Evolutionary conservation across 2,888 invertebrate genomes (phyloP), one percentile per base, ranked within the genome.

Genomic region (Corythucha ciliata): DNA sequence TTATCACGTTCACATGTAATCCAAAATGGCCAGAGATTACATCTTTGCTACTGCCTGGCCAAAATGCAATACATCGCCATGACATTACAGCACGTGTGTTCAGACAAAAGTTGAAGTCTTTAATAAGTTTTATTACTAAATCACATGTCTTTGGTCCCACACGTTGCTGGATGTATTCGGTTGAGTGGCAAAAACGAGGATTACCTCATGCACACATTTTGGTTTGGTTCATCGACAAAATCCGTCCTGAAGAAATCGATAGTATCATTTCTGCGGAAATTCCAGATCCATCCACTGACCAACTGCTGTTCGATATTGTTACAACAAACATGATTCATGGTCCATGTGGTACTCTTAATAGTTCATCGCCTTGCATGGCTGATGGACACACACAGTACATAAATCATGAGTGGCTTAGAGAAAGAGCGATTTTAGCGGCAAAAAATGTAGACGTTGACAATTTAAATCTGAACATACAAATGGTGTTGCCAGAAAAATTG

Each of bases 271-370:
- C 53, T 29, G 65, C 66, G 3, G 64, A 67, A 60, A 61, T 67
- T 16, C 62, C 65, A 14, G 54, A 65, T 57, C 44, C 50, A 7
- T 18, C 54, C 4, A 18, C n/a, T 14, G 61, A 64, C 54, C 62
- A 55, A n/a, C 32, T 45, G 7, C 47, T 65, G n/a, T 58, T 54
- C 56, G 58, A 62, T 12, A 51, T 62, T 27, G 58, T 63, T 3
- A 62, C 14, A 3, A 60, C 39, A 46, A 59, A 66, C 42, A 70
- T 69, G 65, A 62, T 66, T 45, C 67, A 66, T 61, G 65, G 66
- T 18, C 58, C 57, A n/a, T 57, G 59, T 48, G 58, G 58, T 24
- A 5, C 7, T 25, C 39, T 61, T 1, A 62, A 62, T 53, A 29
- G 27, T 36, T 25, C 20, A 29, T 59, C 59, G 14, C 60, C 60